phyloP scores from a whole-genome alignment of 2,888 invertebrate species.

The Sphinx pinastri region DNA sequence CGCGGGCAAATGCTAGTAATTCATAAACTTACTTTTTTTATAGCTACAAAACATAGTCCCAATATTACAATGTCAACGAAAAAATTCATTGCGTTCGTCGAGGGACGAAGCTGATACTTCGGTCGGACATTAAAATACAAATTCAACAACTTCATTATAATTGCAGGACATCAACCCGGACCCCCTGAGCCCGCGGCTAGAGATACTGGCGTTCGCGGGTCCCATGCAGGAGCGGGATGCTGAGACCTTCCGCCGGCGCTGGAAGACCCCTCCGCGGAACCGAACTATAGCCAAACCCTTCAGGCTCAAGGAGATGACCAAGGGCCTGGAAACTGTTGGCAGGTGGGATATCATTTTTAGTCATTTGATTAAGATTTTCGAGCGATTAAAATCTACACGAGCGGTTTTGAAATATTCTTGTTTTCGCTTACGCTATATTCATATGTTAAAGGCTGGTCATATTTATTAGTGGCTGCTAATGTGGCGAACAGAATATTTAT shows the following conservation, averaged over 20 bases:
- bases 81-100: too few species aligned
- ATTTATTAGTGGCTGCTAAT: too few species aligned
- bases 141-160: neutral
- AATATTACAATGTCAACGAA: too few species aligned
- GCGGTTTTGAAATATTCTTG: too few species aligned
- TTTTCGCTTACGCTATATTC: too few species aligned
- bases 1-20: too few species aligned
- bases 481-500: too few species aligned
- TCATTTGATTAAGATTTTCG: neutral
- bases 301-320: slow-evolving; percentile 89
- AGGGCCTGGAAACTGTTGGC: slow-evolving; percentile 94
- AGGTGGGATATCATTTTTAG: slow-evolving; percentile 64
- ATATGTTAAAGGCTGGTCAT: too few species aligned
- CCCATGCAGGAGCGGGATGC: slow-evolving; percentile 93
- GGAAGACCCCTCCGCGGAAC: slow-evolving; percentile 92
- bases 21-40: too few species aligned
- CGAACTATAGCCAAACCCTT: slow-evolving; percentile 49
- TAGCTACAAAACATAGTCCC: too few species aligned
- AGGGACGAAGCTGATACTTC: too few species aligned
- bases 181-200: slow-evolving; percentile 87
- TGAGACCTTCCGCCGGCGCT: slow-evolving; percentile 87
- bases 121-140: neutral
- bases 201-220: slow-evolving; percentile 94
- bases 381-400: neutral
- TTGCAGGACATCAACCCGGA: slow-evolving; percentile 85